phyloP scores from a whole-genome alignment of 2,113 vertebrate genomes.

The Tetraodon nigroviridis region DNA sequence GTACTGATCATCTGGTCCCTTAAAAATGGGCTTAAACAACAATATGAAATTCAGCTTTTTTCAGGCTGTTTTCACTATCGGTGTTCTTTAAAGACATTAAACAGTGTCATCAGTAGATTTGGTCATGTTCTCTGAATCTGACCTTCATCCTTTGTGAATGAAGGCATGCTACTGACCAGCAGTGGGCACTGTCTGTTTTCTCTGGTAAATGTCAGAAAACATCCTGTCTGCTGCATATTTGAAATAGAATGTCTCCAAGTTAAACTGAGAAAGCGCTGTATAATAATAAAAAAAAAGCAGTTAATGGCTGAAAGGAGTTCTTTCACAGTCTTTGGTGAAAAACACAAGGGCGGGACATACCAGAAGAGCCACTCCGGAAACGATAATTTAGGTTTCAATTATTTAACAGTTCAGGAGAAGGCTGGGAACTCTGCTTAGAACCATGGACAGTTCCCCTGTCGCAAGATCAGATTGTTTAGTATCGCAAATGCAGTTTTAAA shows the following conservation, averaged over 20 bases:
- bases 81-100: background rate
- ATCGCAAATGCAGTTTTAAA: background rate
- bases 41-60: background rate
- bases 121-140: conserved; percentile 40
- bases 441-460: conserved; percentile 52
- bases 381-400: conserved; percentile 24
- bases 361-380: conserved; percentile 5
- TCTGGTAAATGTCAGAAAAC: conserved; percentile 18
- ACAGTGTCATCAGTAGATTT: conserved; percentile 9
- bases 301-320: background rate
- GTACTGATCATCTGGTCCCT: background rate
- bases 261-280: background rate
- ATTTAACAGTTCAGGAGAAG: conserved; percentile 18
- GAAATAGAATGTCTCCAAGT: conserved; percentile 31
- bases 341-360: background rate
- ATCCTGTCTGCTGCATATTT: conserved; percentile 44
- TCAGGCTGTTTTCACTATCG: background rate
- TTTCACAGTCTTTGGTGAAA: background rate
- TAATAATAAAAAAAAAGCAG: conserved; percentile 12
- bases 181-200: conserved; percentile 68
- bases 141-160: conserved; percentile 63
- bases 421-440: conserved; percentile 44
- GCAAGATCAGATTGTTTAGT: conserved; percentile 2
- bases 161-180: conserved; percentile 53
- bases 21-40: background rate